Evolutionary conservation across 2,888 invertebrate species (phyloP).

Genomic region (Polydrusus tereticollis): DNA sequence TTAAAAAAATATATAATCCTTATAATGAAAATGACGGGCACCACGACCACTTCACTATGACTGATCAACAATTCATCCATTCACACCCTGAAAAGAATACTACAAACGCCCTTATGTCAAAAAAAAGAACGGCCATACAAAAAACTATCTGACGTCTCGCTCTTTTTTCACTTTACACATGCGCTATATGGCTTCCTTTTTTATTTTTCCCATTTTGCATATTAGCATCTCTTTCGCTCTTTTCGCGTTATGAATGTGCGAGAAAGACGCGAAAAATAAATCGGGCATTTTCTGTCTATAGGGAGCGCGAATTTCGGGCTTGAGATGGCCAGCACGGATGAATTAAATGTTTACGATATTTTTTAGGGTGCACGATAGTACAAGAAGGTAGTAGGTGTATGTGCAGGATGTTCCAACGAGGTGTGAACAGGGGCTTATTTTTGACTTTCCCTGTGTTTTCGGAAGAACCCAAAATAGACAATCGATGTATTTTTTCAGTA

Average conservation of each 20-base stretch:
- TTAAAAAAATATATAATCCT: conserved; percentile 1
- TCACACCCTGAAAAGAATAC: conserved; percentile 54
- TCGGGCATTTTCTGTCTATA: conserved; percentile 46
- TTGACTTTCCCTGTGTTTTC: too few species aligned
- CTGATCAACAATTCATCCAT: conserved; percentile 38
- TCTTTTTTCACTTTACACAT: conserved; percentile 51
- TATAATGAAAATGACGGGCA: background rate
- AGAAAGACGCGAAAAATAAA: conserved; percentile 49
- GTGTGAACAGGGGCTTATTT: too few species aligned
- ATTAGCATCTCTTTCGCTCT: conserved; percentile 52
- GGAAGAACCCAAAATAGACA: too few species aligned
- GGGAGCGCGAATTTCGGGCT: conserved; percentile 39
- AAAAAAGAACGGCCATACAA: conserved; percentile 25
- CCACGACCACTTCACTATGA: background rate
- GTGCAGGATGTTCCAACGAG: too few species aligned
- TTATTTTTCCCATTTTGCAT: conserved; percentile 58
- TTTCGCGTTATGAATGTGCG: conserved; percentile 45
- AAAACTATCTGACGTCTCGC: conserved; percentile 31
- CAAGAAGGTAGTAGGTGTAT: too few species aligned
- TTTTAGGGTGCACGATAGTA: too few species aligned
- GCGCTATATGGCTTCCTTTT: conserved; percentile 59
- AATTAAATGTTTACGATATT: background rate
- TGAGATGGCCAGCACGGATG: conserved; percentile 17
- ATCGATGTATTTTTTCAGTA: too few species aligned
- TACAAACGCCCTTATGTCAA: conserved; percentile 44